Evolutionary conservation across 2,888 invertebrate genomes (phyloP).

Genomic region (Ceraclea dissimilis): DNA sequence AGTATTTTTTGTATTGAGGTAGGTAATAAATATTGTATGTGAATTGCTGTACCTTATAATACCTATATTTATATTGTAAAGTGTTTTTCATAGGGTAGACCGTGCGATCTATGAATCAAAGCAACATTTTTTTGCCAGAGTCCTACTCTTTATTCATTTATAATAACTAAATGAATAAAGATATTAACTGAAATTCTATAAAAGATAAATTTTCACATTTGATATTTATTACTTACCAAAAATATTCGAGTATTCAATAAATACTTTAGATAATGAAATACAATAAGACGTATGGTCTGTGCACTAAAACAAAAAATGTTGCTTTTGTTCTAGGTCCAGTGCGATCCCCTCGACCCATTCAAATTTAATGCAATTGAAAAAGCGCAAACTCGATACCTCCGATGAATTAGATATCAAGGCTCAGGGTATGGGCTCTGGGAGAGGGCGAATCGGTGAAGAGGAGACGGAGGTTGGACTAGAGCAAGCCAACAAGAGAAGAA

Average conservation of each 20-base stretch:
- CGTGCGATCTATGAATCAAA: constrained; percentile 24
- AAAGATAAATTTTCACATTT: background rate
- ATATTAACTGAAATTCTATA: background rate
- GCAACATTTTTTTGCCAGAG: constrained; percentile 26
- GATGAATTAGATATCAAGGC: constrained; percentile 45
- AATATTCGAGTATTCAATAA: background rate
- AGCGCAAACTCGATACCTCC: constrained; percentile 60
- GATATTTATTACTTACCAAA: constrained; percentile 3
- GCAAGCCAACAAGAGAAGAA: constrained; percentile 35
- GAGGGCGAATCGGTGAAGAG: constrained; percentile 33
- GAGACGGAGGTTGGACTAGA: constrained; percentile 46
- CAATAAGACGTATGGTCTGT: constrained; percentile 18
- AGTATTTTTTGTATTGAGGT: background rate
- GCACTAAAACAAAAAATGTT: constrained; percentile 27
- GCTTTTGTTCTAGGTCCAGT: constrained; percentile 46
- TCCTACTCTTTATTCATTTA: constrained; percentile 4
- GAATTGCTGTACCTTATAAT: background rate
- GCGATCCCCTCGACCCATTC: constrained; percentile 49
- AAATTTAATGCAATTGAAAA: constrained; percentile 59
- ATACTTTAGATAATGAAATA: constrained; percentile 13
- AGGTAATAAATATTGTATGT: constrained; percentile 5
- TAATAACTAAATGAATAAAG: background rate
- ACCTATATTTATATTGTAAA: background rate
- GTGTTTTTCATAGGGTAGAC: constrained; percentile 15
- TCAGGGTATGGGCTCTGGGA: constrained; percentile 36